Conservation (phyloP, 1,140 invertebrate genomes). For the Diuraphis noxia region DNA sequence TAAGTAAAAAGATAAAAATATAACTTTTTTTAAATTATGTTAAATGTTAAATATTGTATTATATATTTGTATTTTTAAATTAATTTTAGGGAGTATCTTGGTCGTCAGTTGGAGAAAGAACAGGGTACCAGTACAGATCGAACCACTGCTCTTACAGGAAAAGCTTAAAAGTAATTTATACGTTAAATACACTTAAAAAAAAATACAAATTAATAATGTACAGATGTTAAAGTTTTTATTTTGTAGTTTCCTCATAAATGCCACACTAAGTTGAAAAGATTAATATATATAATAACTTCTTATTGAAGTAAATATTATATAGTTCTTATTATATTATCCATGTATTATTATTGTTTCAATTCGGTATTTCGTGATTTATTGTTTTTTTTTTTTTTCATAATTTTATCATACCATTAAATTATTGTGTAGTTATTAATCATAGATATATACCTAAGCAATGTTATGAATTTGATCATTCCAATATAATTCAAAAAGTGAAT, state of each 20-base stretch:
- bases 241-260: not conserved
- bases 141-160: conserved; percentile 47
- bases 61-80: not conserved
- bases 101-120: conserved; percentile 92
- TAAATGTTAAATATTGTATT: not conserved
- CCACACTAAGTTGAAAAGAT: conserved; percentile 2
- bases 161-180: conserved; percentile 19
- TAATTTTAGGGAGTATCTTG: conserved; percentile 86
- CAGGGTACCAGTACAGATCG: conserved; percentile 61
- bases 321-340: not conserved
- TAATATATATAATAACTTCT: not conserved
- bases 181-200: not conserved
- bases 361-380: conserved; percentile 25
- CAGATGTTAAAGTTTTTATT: conserved; percentile 41
- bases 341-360: conserved; percentile 29
- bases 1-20: no score
- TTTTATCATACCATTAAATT: conserved; percentile 33
- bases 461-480: conserved; percentile 39
- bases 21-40: no score
- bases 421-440: conserved; percentile 44
- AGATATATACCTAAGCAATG: conserved; percentile 35
- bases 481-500: conserved; percentile 16
- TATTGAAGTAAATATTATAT: not conserved
- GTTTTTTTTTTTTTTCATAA: conserved; percentile 41
- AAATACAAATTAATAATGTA: conserved; percentile 23